Evolutionary conservation across 2,113 vertebrate genomes (phyloP), one percentile per base, ranked within the genome.

Genomic region (Perccottus glenii): DNA sequence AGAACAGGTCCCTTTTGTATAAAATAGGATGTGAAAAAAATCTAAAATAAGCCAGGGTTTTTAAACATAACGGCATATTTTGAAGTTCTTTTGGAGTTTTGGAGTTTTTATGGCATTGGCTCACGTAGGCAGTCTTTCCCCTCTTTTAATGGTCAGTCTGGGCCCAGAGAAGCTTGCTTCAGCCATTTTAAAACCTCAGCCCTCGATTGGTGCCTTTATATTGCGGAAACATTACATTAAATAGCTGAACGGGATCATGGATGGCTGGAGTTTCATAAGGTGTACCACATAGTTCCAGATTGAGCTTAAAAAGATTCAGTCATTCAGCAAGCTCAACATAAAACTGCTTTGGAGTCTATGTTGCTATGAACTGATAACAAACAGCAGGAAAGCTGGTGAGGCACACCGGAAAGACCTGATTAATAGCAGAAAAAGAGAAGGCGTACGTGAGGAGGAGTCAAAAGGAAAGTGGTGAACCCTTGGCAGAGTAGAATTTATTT

Each of bases 161-260:
- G 89, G 90, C 88, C 88, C 83, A 73, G 81, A 74, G 81, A 84
- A 88, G 82, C 82, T 91, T 83, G 83, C 90, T 92, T 77, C 82
- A 91, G 88, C 84, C 81, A 58, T 91, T 93, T 91, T 59, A 89
- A 91, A 90, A 90, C 89, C 89, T 91, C 91, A 91, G 83, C 81
- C 72, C 90, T 87, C 70, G 75, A 86, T 85, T 68, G 44, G 71
- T 87, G 79, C 74, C 75, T 88, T 92, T 92, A 93, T 91, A 91
- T 88, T 82, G 90, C 91, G 93, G 92, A 93, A 93, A 92, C 89
- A 85, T 93, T 92, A 90, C 92, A 93, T 93, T 92, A 93, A 93
- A 93, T 85, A 85, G 80, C 78, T 80, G 76, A 85, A 78, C 51
- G 58, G 80, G 75, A 84, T 81, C 67, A 76, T 66, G 59, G 75